These are phyloP conservation scores for Zaprionus ghesquierei DNA, from an alignment of 1,140 invertebrate species.

Conservation along the genomic window DNA sequence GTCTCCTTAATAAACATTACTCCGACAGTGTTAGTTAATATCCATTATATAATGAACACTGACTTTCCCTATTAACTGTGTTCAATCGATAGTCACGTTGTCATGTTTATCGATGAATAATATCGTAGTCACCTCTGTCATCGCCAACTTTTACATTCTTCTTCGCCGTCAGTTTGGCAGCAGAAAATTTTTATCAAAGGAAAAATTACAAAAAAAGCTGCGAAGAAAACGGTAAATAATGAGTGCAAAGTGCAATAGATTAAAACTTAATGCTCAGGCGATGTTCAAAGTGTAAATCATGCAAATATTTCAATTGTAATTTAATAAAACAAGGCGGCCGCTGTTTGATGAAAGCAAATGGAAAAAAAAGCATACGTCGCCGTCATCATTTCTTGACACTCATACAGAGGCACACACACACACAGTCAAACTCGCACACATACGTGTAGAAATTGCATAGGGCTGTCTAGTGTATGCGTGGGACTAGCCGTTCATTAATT, in stretches of 20 bases:
- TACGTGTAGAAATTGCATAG: constrained; percentile 51
- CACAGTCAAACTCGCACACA: constrained; percentile 8
- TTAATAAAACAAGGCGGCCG: constrained; percentile 46
- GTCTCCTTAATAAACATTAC: background rate
- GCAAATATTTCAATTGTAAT: background rate
- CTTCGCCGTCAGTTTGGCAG: constrained; percentile 65
- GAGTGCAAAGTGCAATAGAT: constrained; percentile 53
- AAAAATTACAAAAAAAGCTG: constrained; percentile 45
- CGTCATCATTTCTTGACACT: constrained; percentile 62
- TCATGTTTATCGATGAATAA: constrained; percentile 20
- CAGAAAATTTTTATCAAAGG: constrained; percentile 64
- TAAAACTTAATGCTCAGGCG: background rate
- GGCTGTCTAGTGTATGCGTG: constrained; percentile 39
- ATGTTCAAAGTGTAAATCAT: constrained; percentile 13
- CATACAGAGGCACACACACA: constrained; percentile 52
- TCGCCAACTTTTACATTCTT: constrained; percentile 57
- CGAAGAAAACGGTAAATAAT: constrained; percentile 54
- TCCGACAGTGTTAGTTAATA: background rate
- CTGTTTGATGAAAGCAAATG: constrained; percentile 46
- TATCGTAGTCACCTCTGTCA: constrained; percentile 32
- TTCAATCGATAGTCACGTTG: constrained; percentile 20
- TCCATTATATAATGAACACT: constrained; percentile 24
- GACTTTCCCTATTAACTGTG: background rate
- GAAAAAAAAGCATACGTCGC: constrained; percentile 74
- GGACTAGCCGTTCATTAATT: constrained; percentile 16